Percentiles rank a stretch among this genome's conserved stretches.
Conservation (phyloP, 2,888 invertebrate genomes). For the Nephrocerus scutellatus region DNA sequence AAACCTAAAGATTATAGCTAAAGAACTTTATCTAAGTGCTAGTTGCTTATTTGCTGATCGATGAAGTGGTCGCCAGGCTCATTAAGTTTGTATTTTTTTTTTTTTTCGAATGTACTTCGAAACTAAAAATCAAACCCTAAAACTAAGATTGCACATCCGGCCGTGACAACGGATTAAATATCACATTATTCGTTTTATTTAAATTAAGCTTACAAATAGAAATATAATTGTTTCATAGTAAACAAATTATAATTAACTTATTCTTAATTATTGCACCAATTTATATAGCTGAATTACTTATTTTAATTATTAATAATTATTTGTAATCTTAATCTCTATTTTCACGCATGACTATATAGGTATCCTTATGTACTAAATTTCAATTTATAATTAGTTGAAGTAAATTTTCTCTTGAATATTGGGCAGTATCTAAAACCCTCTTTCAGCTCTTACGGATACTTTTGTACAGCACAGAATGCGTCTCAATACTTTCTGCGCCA, state of each 20-base stretch:
- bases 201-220: constrained; percentile 1
- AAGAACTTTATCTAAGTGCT: neutral
- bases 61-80: neutral
- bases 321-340: too few species aligned
- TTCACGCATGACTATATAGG: neutral
- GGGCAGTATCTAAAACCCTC: neutral
- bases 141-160: constrained; percentile 46
- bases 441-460: constrained; percentile 54
- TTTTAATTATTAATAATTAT: too few species aligned
- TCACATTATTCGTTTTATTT: constrained; percentile 41
- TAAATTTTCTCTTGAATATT: neutral
- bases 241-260: neutral
- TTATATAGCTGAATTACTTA: constrained; percentile 1
- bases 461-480: constrained; percentile 79
- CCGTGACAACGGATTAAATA: constrained; percentile 46
- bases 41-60: neutral
- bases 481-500: constrained; percentile 79
- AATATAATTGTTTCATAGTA: constrained; percentile 1
- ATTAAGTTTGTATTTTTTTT: neutral
- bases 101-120: neutral
- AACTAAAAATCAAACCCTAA: constrained; percentile 10
- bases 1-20: constrained; percentile 4
- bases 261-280: constrained; percentile 8
- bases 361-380: neutral
- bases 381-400: neutral